Conservation (phyloP, 2,797 vertebrate genomes). For the Odontamblyopus lacepedii region DNA sequence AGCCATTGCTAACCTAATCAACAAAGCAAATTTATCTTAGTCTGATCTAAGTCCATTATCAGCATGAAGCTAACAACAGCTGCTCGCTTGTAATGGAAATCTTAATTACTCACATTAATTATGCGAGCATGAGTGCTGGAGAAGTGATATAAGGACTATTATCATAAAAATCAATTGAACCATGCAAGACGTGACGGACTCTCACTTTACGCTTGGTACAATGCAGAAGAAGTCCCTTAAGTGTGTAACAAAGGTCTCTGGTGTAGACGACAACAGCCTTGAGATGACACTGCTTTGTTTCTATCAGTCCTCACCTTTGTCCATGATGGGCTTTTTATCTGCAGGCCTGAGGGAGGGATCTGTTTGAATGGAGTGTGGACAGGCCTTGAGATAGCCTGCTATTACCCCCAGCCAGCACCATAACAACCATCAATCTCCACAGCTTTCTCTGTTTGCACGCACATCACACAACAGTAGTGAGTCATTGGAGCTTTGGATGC, state of each 20-base stretch:
- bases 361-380: conserved; percentile 67
- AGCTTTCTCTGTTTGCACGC: conserved; percentile 61
- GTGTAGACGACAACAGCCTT: conserved; percentile 19
- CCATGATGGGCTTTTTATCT: conserved; percentile 75
- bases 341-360: conserved; percentile 62
- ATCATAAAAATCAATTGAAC: conserved; percentile 74
- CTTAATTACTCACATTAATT: conserved; percentile 83
- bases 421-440: conserved; percentile 68
- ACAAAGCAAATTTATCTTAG: conserved; percentile 76
- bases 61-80: conserved; percentile 78
- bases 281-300: conserved; percentile 57
- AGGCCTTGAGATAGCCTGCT: conserved; percentile 65
- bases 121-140: conserved; percentile 70
- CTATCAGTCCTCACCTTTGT: conserved; percentile 56
- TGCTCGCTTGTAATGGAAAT: conserved; percentile 78
- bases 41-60: conserved; percentile 80
- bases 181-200: conserved; percentile 60
- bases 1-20: conserved; percentile 72
- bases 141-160: conserved; percentile 72
- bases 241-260: conserved; percentile 34
- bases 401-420: conserved; percentile 60
- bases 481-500: conserved; percentile 51
- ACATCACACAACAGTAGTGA: conserved; percentile 52
- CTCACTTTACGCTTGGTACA: conserved; percentile 40
- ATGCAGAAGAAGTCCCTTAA: conserved; percentile 42